phyloP scores from a whole-genome alignment of 53 echinoderm and acorn worm species.

The Echinometra lucunter region DNA sequence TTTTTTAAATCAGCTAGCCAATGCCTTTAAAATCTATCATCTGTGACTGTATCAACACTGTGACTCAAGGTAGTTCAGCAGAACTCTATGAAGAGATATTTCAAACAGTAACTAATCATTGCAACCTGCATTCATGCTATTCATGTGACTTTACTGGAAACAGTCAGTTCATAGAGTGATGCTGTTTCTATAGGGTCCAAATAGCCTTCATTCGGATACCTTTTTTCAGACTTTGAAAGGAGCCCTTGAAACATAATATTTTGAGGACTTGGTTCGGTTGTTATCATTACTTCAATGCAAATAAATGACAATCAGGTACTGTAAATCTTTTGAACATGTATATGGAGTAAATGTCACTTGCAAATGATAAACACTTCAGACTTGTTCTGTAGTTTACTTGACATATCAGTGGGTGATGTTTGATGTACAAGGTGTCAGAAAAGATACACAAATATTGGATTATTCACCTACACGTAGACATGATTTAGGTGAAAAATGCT shows the following conservation, averaged over 20 bases:
- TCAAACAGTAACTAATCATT: not conserved
- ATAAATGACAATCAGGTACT: not conserved
- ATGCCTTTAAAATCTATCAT: no score
- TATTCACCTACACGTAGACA: not conserved
- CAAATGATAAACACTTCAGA: not conserved
- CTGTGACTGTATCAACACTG: not conserved
- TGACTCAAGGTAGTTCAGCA: no score
- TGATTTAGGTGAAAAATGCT: not conserved
- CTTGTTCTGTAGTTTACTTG: not conserved
- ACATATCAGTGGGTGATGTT: not conserved
- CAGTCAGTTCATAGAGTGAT: not conserved
- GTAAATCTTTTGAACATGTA: not conserved
- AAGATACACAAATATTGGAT: not conserved
- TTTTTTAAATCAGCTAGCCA: no score
- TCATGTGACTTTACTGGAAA: not conserved
- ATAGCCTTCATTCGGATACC: no score
- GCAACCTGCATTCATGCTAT: not conserved
- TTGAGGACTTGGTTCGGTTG: not conserved
- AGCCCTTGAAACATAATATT: not conserved
- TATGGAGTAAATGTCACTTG: not conserved
- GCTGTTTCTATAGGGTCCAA: no score
- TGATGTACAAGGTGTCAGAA: not conserved
- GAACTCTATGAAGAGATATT: not conserved
- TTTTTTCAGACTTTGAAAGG: not conserved
- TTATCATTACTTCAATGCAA: not conserved